Evolutionary conservation across 1,140 invertebrate species (phyloP), one percentile per base, ranked within the genome.

Genomic region (Popillia japonica): DNA sequence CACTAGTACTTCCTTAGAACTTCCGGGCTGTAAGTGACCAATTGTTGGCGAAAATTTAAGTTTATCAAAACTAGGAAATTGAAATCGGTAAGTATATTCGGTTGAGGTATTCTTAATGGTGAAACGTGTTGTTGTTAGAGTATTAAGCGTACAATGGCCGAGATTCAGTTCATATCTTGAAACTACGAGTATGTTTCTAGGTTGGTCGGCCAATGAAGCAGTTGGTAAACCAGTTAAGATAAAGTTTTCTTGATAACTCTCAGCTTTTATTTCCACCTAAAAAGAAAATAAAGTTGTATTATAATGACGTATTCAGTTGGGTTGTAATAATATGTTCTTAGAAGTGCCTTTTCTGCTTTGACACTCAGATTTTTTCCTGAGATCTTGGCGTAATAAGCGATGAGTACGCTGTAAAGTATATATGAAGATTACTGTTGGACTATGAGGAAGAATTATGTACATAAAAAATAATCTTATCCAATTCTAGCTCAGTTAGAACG

Each of bases 1-100:
- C 3, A 80, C 81, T 22, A 85, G 77, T 42, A 86, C 76, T 59
- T 86, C 83, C 61, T 86, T 86, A 6, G 9, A 78, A 7, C 80
- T 61, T 17, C 40, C 8, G 0, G 84, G 84, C 74, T 80, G 83
- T 27, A 86, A 78, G 78, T 85, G 84, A 3, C 85, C 85, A 23
- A 84, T 72, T 40, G 76, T 72, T 7, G 85, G 85, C 7, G 80
- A 78, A 78, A 86, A 85, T 48, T 34, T 72, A 3, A 85, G 61
- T 34, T 80, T 79, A 79, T 78, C 72, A n/a, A 44, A 76, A 41
- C 59, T 41, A 0, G 59, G 72, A 78, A 85, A 84, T 74, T 79
- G 78, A 74, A 86, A 85, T 78, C 80, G 81, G 64, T 84, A 86
- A 42, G 44, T 82, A 17, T 77, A 17, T 3, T 0, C 27, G 27